phyloP scores from a whole-genome alignment of 2,797 vertebrate species.

The Merluccius polli region DNA sequence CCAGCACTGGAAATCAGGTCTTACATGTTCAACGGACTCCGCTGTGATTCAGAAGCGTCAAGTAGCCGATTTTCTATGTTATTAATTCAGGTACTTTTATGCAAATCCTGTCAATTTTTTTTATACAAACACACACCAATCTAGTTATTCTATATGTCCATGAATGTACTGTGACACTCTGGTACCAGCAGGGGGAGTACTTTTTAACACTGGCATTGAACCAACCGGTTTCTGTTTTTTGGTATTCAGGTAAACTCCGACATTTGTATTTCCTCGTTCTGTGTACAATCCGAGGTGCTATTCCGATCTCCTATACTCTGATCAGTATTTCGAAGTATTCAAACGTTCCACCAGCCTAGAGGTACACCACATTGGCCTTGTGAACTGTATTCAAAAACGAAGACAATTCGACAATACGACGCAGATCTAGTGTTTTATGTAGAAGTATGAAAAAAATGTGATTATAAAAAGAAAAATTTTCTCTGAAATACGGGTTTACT shows the following conservation, averaged over 20 bases:
- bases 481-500: conserved; percentile 77
- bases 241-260: conserved; percentile 66
- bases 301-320: conserved; percentile 69
- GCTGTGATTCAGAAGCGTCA: conserved; percentile 77
- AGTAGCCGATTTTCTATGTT: conserved; percentile 74
- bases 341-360: conserved; percentile 72
- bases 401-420: conserved; percentile 60
- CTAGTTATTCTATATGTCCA: conserved; percentile 76
- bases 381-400: conserved; percentile 68
- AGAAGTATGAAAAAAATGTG: conserved; percentile 39
- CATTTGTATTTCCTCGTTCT: conserved; percentile 73
- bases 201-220: conserved; percentile 66
- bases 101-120: conserved; percentile 72
- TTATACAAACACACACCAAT: conserved; percentile 62
- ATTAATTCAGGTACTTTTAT: conserved; percentile 83
- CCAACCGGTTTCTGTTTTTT: conserved; percentile 61
- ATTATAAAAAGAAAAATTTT: conserved; percentile 46
- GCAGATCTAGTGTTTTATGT: conserved; percentile 56
- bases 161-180: conserved; percentile 76
- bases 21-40: conserved; percentile 70
- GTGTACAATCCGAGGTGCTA: conserved; percentile 76
- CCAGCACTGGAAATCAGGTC: conserved; percentile 74
- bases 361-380: conserved; percentile 82
- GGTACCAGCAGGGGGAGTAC: conserved; percentile 71
- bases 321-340: conserved; percentile 50